Conservation (phyloP, 1,140 invertebrate genomes). For the Ostrea edulis region DNA sequence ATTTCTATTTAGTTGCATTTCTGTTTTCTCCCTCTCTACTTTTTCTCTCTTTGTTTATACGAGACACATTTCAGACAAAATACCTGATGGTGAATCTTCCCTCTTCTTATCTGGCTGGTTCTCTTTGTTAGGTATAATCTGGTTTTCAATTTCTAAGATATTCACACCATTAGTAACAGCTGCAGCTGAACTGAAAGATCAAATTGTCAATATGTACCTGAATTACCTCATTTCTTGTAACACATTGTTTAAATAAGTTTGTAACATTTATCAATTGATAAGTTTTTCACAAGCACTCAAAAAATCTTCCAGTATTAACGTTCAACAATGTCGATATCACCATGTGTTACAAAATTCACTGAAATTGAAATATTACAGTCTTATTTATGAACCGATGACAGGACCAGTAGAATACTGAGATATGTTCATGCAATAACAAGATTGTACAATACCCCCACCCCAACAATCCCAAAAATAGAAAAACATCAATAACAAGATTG, state of each 20-base stretch:
- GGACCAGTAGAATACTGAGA: too few relatives aligned
- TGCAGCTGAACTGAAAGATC: constrained; percentile 9
- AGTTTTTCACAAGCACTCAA: background rate
- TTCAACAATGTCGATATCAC: background rate
- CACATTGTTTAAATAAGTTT: background rate
- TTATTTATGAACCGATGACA: too few relatives aligned
- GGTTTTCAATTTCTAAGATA: constrained; percentile 16
- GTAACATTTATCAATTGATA: background rate
- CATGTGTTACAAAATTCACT: constrained; percentile 19
- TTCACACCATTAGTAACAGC: background rate
- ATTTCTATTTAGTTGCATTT: background rate
- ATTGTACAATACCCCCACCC: too few relatives aligned
- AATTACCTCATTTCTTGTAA: background rate
- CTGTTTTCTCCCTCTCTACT: background rate
- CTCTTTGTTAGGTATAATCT: constrained; percentile 8
- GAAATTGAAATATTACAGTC: background rate
- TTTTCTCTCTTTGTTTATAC: background rate
- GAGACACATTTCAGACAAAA: background rate
- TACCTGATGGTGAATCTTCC: background rate
- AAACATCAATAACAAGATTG: too few relatives aligned
- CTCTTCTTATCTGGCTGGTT: constrained; percentile 10
- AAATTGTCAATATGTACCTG: background rate
- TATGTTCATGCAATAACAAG: too few relatives aligned
- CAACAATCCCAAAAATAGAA: too few relatives aligned
- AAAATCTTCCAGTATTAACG: background rate